Conservation (phyloP, 1,140 invertebrate species). For the Phymorhynchus buccinoides region DNA sequence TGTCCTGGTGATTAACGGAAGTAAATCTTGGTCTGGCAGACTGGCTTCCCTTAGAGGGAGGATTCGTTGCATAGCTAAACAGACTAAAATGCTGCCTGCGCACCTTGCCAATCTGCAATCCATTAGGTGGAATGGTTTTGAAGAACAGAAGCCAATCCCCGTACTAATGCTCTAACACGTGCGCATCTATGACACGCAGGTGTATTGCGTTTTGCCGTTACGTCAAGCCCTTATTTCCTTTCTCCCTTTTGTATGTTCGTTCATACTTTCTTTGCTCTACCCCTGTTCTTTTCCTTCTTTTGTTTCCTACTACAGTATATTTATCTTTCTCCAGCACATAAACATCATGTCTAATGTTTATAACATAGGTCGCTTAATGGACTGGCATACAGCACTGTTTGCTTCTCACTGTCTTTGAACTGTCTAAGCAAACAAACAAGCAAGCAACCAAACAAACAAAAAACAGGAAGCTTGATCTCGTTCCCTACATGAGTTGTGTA, state of each 20-base stretch:
- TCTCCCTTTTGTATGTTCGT: background rate
- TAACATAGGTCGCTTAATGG: no score
- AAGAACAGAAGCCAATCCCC: background rate
- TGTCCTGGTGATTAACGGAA: no score
- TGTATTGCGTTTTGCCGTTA: background rate
- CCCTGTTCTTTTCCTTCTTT: background rate
- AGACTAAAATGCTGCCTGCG: background rate
- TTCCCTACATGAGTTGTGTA: no score
- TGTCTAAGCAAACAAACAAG: no score
- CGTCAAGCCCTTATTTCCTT: background rate
- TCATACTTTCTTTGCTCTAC: no score
- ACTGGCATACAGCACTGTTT: background rate
- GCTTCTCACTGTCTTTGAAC: background rate
- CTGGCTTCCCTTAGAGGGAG: background rate
- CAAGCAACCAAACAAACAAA: no score
- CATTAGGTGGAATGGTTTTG: background rate
- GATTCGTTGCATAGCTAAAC: background rate
- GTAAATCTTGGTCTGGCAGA: background rate
- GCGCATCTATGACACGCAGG: background rate
- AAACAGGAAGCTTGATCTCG: no score
- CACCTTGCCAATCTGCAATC: no score
- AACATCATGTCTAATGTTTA: no score
- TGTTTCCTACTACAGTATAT: no score
- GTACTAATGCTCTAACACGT: background rate
- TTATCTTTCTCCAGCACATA: no score